phyloP scores from a whole-genome alignment of 2,888 invertebrate genomes.

The Morpho deidamia region DNA sequence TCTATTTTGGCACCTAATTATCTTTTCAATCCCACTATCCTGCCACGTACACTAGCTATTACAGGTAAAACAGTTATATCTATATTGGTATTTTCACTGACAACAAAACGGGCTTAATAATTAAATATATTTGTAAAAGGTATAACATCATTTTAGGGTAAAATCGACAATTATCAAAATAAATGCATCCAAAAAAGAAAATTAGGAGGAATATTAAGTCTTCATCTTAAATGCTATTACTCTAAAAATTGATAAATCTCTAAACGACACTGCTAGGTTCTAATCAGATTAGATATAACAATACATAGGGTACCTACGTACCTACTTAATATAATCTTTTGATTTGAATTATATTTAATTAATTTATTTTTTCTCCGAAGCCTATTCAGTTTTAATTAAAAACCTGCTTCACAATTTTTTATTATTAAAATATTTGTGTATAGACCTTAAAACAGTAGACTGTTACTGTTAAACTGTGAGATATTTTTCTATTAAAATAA shows the following conservation, averaged over 20 bases:
- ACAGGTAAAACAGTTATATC: background rate
- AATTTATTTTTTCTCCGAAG: background rate
- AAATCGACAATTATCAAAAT: constrained; percentile 64
- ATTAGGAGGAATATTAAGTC: constrained; percentile 27
- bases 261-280: constrained; percentile 61
- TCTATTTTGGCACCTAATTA: constrained; percentile 7
- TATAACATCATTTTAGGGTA: constrained; percentile 38
- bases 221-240: constrained; percentile 39
- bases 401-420: no score
- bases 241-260: constrained; percentile 57
- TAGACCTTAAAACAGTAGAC: no score
- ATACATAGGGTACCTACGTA: constrained; percentile 27
- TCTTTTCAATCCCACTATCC: constrained; percentile 1
- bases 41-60: constrained; percentile 6
- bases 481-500: no score
- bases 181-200: constrained; percentile 62
- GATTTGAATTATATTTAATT: constrained; percentile 9
- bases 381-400: no score
- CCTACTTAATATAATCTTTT: constrained; percentile 11
- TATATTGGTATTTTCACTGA: background rate
- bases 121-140: constrained; percentile 22
- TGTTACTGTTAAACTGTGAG: no score
- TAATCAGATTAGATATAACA: constrained; percentile 38
- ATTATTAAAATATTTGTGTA: no score
- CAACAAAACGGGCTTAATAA: constrained; percentile 8